phyloP scores from a whole-genome alignment of 2,797 vertebrate species.

The Gymnoscopelus braueri region DNA sequence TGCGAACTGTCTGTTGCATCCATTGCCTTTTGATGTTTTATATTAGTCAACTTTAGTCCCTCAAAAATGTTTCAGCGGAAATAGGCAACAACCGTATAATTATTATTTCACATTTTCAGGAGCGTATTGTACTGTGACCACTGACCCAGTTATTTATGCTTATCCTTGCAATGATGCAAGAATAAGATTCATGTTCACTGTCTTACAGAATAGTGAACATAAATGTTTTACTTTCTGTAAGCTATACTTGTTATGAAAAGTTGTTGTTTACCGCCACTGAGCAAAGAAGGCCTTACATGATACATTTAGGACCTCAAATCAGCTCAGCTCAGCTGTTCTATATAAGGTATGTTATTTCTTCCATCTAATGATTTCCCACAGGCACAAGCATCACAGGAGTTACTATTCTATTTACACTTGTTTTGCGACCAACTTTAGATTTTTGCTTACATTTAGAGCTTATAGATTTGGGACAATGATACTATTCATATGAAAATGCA shows the following conservation, averaged over 20 bases:
- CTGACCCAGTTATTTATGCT: background rate
- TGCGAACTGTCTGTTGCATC: too few relatives aligned
- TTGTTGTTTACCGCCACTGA: too few relatives aligned
- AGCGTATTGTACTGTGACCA: background rate
- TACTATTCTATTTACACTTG: slow-evolving; percentile 22
- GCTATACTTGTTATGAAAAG: too few relatives aligned
- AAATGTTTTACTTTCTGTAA: too few relatives aligned
- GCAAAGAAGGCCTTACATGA: too few relatives aligned
- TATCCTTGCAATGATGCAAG: too few relatives aligned
- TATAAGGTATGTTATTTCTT: slow-evolving; percentile 7
- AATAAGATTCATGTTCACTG: too few relatives aligned
- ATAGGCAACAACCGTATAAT: slow-evolving; percentile 18
- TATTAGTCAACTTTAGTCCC: background rate
- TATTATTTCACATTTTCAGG: background rate
- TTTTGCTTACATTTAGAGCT: too few relatives aligned
- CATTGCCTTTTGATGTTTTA: too few relatives aligned
- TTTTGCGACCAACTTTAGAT: background rate
- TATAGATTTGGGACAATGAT: background rate
- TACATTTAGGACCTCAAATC: background rate
- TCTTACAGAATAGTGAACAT: too few relatives aligned
- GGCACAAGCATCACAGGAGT: slow-evolving; percentile 11
- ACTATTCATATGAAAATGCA: too few relatives aligned
- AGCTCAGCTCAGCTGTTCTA: too few relatives aligned
- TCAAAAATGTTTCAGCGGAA: background rate
- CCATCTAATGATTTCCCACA: slow-evolving; percentile 25